Conservation (phyloP, 2,888 invertebrate species). For the Cataglyphis altisquamis region DNA sequence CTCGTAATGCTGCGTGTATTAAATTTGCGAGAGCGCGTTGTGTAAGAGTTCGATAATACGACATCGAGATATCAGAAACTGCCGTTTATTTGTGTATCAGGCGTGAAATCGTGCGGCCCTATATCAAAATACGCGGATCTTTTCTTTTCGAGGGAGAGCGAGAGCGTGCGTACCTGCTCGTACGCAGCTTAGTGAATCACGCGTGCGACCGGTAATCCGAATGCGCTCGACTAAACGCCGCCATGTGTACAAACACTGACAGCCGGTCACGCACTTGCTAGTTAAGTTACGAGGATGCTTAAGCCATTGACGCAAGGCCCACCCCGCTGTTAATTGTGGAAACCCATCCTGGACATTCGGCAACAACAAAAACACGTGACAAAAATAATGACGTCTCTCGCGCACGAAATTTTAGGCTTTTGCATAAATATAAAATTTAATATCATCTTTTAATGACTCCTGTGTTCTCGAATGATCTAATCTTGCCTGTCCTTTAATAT, state of each 20-base stretch:
- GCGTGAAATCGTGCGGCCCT: conserved; percentile 73
- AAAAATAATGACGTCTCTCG: conserved; percentile 18
- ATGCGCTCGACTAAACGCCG: conserved; percentile 80
- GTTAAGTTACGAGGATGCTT: conserved; percentile 70
- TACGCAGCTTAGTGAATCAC: conserved; percentile 72
- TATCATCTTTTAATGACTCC: neutral
- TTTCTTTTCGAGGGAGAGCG: conserved; percentile 24
- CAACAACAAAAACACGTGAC: conserved; percentile 48
- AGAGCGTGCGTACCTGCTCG: conserved; percentile 69
- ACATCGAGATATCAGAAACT: conserved; percentile 29
- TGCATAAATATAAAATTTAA: neutral
- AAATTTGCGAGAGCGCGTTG: conserved; percentile 2
- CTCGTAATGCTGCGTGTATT: neutral
- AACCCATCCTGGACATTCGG: conserved; percentile 11
- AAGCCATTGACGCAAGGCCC: conserved; percentile 65
- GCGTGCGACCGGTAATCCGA: conserved; percentile 76
- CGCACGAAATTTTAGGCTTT: neutral
- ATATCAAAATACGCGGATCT: conserved; percentile 68
- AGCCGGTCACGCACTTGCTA: conserved; percentile 83
- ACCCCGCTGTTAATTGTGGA: conserved; percentile 41
- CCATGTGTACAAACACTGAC: conserved; percentile 86
- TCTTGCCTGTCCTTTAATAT: neutral
- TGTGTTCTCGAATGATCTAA: neutral
- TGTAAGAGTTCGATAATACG: neutral
- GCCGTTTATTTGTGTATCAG: conserved; percentile 71